A percentile compares a stretch with the other conserved stretches of the same genome.
phyloP scores from a whole-genome alignment of 2,888 invertebrate species.

The Gibbula magus region DNA sequence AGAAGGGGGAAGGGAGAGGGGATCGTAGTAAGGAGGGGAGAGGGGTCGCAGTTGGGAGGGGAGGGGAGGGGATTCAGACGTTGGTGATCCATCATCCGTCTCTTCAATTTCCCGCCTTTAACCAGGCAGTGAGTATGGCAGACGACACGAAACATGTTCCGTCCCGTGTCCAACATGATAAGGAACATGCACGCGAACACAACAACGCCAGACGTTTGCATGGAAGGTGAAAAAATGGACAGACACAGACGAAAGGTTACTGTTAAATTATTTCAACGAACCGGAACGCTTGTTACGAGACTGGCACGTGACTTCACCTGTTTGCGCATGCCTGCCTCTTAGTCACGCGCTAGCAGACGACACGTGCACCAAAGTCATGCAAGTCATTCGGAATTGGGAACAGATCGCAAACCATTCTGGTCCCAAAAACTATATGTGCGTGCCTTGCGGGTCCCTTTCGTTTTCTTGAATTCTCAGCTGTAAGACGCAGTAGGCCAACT shows the following conservation, averaged over 20 bases:
- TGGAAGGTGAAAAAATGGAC: not conserved
- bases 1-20: not conserved
- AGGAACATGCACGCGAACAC: not conserved
- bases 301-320: constrained; percentile 22
- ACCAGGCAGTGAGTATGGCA: not conserved
- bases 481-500: no score
- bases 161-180: not conserved
- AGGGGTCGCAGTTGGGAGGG: not conserved
- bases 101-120: constrained; percentile 12
- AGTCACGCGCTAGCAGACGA: not conserved
- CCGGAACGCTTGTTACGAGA: constrained; percentile 1
- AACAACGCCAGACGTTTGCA: not conserved
- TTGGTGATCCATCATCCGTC: not conserved
- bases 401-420: no score
- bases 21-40: not conserved
- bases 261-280: not conserved
- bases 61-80: not conserved
- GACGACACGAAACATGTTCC: constrained; percentile 17
- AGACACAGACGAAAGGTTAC: not conserved
- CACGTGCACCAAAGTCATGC: not conserved
- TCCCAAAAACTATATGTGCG: no score
- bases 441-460: no score
- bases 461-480: no score
- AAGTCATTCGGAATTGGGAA: not conserved
- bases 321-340: not conserved